Conservation (phyloP, 2,113 vertebrate species). For the Columba janthina region DNA sequence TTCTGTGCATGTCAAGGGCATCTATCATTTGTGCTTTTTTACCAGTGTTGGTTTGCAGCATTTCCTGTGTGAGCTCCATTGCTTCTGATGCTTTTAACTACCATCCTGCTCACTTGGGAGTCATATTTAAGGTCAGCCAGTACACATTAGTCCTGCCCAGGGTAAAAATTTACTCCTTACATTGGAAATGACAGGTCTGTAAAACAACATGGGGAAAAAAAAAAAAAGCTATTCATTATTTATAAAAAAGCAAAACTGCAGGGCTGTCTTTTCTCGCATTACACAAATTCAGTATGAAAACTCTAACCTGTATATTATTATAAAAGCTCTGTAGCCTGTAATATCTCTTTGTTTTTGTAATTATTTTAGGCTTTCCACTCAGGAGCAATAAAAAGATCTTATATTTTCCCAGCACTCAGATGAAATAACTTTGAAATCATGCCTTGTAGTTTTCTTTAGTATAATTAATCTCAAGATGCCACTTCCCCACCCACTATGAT, state of each 20-base stretch:
- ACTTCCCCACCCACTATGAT: not conserved
- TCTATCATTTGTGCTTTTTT: conserved; percentile 36
- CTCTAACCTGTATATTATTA: not conserved
- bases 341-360: conserved; percentile 45
- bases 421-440: conserved; percentile 25
- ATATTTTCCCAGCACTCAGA: conserved; percentile 13
- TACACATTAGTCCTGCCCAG: conserved; percentile 59
- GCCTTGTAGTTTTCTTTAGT: not conserved
- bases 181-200: conserved; percentile 61
- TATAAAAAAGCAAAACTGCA: conserved; percentile 47
- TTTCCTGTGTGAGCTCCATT: conserved; percentile 17
- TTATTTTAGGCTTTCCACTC: conserved; percentile 53
- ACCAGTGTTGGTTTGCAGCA: not conserved
- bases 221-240: conserved; percentile 60
- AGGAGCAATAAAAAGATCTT: conserved; percentile 36
- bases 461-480: conserved; percentile 23
- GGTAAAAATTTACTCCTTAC: conserved; percentile 67
- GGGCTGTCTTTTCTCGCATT: not conserved
- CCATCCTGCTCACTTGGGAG: conserved; percentile 56
- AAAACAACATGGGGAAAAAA: conserved; percentile 54
- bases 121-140: conserved; percentile 68
- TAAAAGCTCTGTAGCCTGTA: not conserved
- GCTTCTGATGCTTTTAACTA: conserved; percentile 67
- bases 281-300: not conserved
- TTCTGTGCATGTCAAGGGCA: conserved; percentile 25